Evolutionary conservation across 2,797 vertebrate species (phyloP).

Genomic region (Lindbergichthys nudifrons): DNA sequence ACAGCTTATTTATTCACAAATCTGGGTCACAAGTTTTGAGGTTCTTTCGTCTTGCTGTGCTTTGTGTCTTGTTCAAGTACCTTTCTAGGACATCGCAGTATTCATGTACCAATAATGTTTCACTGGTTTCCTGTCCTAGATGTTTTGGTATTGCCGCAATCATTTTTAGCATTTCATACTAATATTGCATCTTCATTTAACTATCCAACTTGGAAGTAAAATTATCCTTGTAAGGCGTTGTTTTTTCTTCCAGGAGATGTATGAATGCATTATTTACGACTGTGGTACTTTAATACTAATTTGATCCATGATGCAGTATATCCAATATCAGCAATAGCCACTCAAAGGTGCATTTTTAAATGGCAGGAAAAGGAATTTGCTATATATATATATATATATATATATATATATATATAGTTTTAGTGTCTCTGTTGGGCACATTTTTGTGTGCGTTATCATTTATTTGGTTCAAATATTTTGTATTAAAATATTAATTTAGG

Average conservation of each 20-base stretch:
- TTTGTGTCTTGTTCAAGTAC: neutral
- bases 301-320: neutral
- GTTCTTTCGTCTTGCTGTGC: neutral
- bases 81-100: neutral
- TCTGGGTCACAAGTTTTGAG: slow-evolving; percentile 9
- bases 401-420: neutral
- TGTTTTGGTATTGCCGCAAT: neutral
- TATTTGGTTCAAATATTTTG: neutral
- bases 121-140: neutral
- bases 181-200: neutral
- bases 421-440: neutral
- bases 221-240: neutral
- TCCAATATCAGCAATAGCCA: neutral
- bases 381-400: neutral
- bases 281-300: neutral
- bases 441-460: neutral
- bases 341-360: neutral
- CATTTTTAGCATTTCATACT: neutral
- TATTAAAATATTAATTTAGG: slow-evolving; percentile 21
- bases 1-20: slow-evolving; percentile 32
- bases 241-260: neutral
- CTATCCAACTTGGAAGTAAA: neutral
- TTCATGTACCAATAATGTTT: neutral
- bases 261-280: neutral
- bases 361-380: neutral